Evolutionary conservation across 2,888 invertebrate genomes (phyloP).

Genomic region (Apocheima hispidaria): DNA sequence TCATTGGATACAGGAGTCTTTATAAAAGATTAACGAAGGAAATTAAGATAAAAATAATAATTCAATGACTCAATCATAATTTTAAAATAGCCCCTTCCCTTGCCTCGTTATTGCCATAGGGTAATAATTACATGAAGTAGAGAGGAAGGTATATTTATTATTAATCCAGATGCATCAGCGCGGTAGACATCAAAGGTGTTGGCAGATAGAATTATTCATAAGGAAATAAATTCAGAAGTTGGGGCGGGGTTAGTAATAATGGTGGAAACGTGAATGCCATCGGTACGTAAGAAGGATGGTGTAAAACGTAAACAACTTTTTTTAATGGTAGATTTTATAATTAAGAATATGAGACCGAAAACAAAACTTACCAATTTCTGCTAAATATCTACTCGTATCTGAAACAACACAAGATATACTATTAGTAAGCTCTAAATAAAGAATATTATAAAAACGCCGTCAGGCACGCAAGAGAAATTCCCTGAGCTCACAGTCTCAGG

Average conservation of each 20-base stretch:
- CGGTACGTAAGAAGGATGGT: too few relatives aligned
- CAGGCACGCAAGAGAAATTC: not conserved
- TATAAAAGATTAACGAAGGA: too few relatives aligned
- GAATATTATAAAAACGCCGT: not conserved
- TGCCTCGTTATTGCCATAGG: not conserved
- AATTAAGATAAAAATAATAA: not conserved
- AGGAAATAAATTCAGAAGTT: conserved; percentile 41
- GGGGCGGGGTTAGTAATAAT: not conserved
- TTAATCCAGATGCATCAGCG: conserved; percentile 47
- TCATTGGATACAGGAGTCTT: too few relatives aligned
- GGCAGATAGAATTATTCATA: conserved; percentile 58
- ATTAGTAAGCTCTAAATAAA: not conserved
- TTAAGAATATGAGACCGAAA: too few relatives aligned
- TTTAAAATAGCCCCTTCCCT: conserved; percentile 11
- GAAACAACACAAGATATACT: conserved; percentile 14
- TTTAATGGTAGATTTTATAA: too few relatives aligned
- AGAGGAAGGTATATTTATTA: conserved; percentile 46
- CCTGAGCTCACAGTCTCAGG: not conserved
- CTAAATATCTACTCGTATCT: conserved; percentile 7
- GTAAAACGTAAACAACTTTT: too few relatives aligned
- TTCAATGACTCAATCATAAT: conserved; percentile 16
- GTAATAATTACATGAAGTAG: conserved; percentile 22
- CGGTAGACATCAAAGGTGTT: conserved; percentile 51
- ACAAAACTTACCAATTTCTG: conserved; percentile 16
- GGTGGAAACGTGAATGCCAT: not conserved